Base-by-base conservation (phyloP, 92 coral and sea anemone genomes). In the Anthopleura xanthogrammica region DNA sequence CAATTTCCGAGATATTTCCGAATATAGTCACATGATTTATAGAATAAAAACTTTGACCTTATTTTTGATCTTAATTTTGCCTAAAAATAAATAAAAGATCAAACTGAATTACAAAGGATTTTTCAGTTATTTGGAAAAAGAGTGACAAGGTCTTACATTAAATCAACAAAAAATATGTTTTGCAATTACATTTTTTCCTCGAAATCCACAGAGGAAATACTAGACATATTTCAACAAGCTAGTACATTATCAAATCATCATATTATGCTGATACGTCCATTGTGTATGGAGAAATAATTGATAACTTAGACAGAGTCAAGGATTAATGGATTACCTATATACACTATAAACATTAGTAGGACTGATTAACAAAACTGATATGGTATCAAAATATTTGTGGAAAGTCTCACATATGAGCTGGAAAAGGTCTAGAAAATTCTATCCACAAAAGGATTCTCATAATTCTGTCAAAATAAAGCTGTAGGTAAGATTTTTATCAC, bases 321-420 rank as follows among this genome's bases (percentile, higher is more conserved):
- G 74, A 68, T 68, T 68, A 68, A 23, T 68, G 74, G 74, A 68
- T 68, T 68, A 62, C 70, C 17, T 19, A 62, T 19, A 36, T 68
- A 68, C 41, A 68, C 42, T 9, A 9, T 68, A 29, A 23, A 12
- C 70, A 54, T 2, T 6, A 29, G 40, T 29, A 68, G 16, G 74
- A 13, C 14, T 68, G 41, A 68, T 68, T 36, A 68, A 36, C 5
- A 68, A 68, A 12, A 12, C 74, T 68, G 74, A 68, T 68, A 36
- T 36, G 46, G 36, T 29, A 36, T 23, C 2, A 68, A 9, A 68
- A 68, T 68, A 36, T 68, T 68, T 68, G 36, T 68, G 74, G 74
- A 68, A 23, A 11, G 74, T 68, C 74, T 68, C 36, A 1, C 1
- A 16, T 12, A 16, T 68, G 13, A 68, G 16, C 42, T 68, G 74